A percentile compares a stretch with the other conserved stretches of the same genome.
Evolutionary conservation across 2,888 invertebrate genomes (phyloP).

Genomic region (Gymnoscelis rufifasciata): DNA sequence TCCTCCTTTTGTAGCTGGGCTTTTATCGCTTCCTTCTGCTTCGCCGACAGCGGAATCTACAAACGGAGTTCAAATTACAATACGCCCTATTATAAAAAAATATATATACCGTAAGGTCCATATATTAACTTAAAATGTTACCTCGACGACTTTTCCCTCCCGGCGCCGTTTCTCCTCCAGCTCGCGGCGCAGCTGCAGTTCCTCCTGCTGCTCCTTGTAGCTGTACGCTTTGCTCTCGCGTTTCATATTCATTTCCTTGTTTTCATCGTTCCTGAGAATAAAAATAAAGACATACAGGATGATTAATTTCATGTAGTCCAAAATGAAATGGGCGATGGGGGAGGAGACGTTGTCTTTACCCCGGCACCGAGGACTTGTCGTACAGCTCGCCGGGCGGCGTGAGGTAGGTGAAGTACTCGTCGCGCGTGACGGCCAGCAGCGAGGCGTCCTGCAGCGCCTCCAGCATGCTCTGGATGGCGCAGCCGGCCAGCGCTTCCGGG

Average conservation of each 20-base stretch:
- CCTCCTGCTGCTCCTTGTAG: slow-evolving; percentile 97
- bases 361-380: slow-evolving; percentile 84
- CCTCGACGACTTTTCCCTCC: slow-evolving; percentile 87
- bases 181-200: slow-evolving; percentile 93
- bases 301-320: too few species aligned
- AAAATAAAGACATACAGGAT: too few species aligned
- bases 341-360: slow-evolving; percentile 43
- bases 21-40: slow-evolving; percentile 95
- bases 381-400: slow-evolving; percentile 94
- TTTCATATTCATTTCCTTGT: slow-evolving; percentile 87
- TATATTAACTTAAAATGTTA: too few species aligned
- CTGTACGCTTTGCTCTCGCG: slow-evolving; percentile 98
- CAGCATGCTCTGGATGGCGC: slow-evolving; percentile 80
- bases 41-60: slow-evolving; percentile 80
- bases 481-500: slow-evolving; percentile 81
- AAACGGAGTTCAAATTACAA: not conserved
- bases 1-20: slow-evolving; percentile 92
- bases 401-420: slow-evolving; percentile 77
- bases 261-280: slow-evolving; percentile 62
- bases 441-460: slow-evolving; percentile 81
- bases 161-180: slow-evolving; percentile 91
- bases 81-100: not conserved
- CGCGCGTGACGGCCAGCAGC: slow-evolving; percentile 85
- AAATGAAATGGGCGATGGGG: too few species aligned
- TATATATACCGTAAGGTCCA: too few species aligned